phyloP scores from a whole-genome alignment of 1,140 invertebrate species.

The Armadillidium nasatum region DNA sequence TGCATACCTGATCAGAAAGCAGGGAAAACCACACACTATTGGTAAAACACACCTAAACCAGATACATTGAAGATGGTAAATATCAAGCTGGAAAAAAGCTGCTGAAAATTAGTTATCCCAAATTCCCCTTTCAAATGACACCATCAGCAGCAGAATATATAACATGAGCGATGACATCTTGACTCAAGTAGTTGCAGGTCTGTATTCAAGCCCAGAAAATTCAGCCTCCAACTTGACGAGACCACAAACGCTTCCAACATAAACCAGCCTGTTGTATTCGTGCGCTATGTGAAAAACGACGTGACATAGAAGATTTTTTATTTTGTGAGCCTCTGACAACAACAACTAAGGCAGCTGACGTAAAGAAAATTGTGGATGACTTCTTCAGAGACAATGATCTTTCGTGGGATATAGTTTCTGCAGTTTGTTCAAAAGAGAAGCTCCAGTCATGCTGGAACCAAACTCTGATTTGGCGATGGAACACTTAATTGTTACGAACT shows the following conservation, averaged over 20 bases:
- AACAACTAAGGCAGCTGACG: constrained; percentile 33
- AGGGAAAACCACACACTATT: constrained; percentile 28
- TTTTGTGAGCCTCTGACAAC: constrained; percentile 37
- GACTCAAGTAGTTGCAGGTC: constrained; percentile 30
- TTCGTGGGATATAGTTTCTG: constrained; percentile 37
- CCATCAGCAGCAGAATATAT: constrained; percentile 28
- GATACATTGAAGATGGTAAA: constrained; percentile 25
- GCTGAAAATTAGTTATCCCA: constrained; percentile 29
- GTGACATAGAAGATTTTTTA: constrained; percentile 27
- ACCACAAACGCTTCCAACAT: constrained; percentile 14
- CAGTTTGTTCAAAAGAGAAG: constrained; percentile 30
- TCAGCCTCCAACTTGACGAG: constrained; percentile 23
- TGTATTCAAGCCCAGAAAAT: constrained; percentile 29
- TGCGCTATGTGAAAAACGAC: constrained; percentile 31
- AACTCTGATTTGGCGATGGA: constrained; percentile 35
- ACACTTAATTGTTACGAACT: constrained; percentile 31
- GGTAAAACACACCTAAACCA: constrained; percentile 27
- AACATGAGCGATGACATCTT: constrained; percentile 29
- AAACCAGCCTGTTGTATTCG: constrained; percentile 5
- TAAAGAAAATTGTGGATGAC: constrained; percentile 36
- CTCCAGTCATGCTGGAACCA: constrained; percentile 34
- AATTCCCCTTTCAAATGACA: constrained; percentile 33
- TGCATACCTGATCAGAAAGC: constrained; percentile 27
- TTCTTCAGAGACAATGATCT: constrained; percentile 37
- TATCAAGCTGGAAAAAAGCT: constrained; percentile 31